phyloP scores from a whole-genome alignment of 2,888 invertebrate genomes.

The Hypena proboscidalis region DNA sequence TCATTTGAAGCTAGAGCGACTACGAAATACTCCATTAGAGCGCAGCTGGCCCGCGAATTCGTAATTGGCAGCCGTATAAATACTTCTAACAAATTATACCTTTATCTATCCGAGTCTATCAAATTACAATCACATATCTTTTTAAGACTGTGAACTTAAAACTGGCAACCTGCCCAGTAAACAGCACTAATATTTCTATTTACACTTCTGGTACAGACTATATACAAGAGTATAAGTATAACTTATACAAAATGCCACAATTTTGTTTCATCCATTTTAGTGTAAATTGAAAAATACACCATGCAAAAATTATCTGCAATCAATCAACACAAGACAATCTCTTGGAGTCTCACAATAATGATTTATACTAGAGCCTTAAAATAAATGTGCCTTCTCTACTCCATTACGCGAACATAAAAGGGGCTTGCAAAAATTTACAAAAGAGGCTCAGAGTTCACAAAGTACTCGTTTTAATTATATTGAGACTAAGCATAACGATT shows the following conservation, averaged over 20 bases:
- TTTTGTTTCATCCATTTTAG: no score
- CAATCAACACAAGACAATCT: not conserved
- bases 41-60: conserved; percentile 72
- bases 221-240: no score
- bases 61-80: conserved; percentile 72
- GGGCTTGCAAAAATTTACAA: conserved; percentile 25
- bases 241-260: no score
- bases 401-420: conserved; percentile 13
- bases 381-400: conserved; percentile 4
- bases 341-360: not conserved
- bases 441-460: conserved; percentile 30
- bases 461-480: conserved; percentile 41
- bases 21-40: conserved; percentile 76
- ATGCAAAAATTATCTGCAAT: not conserved
- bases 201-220: no score
- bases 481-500: conserved; percentile 49
- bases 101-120: conserved; percentile 21
- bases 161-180: no score
- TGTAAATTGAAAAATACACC: no score
- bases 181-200: no score
- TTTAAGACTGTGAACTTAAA: no score
- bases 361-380: not conserved
- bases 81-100: conserved; percentile 55
- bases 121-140: not conserved
- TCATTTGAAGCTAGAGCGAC: conserved; percentile 79